Percentiles rank a stretch among this genome's conserved stretches.
phyloP scores from a whole-genome alignment of 2,797 vertebrate species.

The Pagetopsis macropterus region DNA sequence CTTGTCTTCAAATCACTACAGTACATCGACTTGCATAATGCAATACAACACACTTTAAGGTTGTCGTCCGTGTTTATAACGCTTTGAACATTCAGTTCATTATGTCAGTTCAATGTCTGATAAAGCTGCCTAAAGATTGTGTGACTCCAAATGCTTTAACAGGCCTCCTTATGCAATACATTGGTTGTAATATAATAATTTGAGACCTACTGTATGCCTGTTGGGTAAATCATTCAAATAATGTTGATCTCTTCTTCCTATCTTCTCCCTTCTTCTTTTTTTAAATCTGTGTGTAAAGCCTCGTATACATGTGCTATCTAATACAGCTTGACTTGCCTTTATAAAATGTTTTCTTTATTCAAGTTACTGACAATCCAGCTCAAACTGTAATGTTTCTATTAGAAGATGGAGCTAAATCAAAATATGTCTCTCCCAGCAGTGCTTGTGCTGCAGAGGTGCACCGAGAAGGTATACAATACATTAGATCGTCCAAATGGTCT shows the following conservation, averaged over 20 bases:
- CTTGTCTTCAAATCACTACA: constrained; percentile 8
- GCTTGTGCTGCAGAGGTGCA: neutral
- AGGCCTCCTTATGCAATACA: neutral
- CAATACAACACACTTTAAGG: neutral
- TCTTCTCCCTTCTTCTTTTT: neutral
- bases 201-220: neutral
- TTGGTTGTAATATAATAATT: neutral
- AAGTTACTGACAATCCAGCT: neutral
- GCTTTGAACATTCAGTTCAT: neutral
- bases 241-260: too few species aligned
- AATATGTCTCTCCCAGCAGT: neutral
- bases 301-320: neutral
- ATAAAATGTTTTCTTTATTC: neutral
- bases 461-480: neutral
- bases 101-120: neutral
- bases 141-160: neutral
- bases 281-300: neutral
- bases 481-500: neutral
- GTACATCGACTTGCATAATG: neutral
- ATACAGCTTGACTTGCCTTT: neutral
- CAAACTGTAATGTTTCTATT: neutral
- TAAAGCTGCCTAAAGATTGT: neutral
- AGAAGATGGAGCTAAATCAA: neutral
- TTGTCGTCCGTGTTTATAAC: neutral
- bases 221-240: neutral